phyloP scores from a whole-genome alignment of 2,888 invertebrate genomes.

The Anoplius nigerrimus region DNA sequence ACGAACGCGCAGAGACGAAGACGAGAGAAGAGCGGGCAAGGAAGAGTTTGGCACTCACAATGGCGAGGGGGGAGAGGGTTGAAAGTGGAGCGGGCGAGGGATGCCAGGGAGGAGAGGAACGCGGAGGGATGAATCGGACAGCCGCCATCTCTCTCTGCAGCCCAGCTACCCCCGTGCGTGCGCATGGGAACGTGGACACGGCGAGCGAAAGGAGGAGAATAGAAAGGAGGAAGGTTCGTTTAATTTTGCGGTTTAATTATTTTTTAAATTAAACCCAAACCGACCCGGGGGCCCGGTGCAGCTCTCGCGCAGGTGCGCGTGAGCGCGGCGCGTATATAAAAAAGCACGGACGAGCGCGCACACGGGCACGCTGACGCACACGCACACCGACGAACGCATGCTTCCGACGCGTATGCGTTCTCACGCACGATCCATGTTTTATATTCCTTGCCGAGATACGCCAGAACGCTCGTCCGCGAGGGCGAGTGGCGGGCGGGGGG shows the following conservation, averaged over 20 bases:
- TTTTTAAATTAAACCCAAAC: conserved; percentile 69
- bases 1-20: conserved; percentile 16
- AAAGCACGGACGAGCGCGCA: too few species aligned
- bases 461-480: conserved; percentile 39
- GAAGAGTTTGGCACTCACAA: conserved; percentile 10
- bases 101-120: conserved; percentile 25
- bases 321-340: neutral
- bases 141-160: too few species aligned
- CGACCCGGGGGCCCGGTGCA: conserved; percentile 24
- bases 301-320: conserved; percentile 1
- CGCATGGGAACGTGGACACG: conserved; percentile 19
- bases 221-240: conserved; percentile 47
- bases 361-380: conserved; percentile 3
- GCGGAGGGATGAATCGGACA: conserved; percentile 8
- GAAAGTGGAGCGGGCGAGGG: conserved; percentile 13
- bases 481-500: conserved; percentile 34
- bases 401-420: conserved; percentile 18
- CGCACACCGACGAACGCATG: neutral
- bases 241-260: conserved; percentile 72
- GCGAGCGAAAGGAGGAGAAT: conserved; percentile 26
- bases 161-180: conserved; percentile 14
- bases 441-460: conserved; percentile 67
- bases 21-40: conserved; percentile 23
- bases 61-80: neutral
- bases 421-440: conserved; percentile 56